phyloP scores from a whole-genome alignment of 1,140 invertebrate species.

The Ericerus pela region DNA sequence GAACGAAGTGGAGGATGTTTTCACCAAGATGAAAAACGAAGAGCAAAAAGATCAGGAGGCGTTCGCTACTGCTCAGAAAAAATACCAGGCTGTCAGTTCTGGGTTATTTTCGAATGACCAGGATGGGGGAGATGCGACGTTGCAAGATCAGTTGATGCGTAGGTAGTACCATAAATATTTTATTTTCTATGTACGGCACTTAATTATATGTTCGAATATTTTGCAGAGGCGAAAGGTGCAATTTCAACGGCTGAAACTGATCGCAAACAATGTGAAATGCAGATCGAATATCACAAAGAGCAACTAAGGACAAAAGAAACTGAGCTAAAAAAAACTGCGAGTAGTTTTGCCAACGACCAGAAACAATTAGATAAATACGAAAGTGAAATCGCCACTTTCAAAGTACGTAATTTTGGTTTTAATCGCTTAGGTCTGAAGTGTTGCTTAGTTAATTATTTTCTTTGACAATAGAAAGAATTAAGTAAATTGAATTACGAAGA shows the following conservation, averaged over 20 bases:
- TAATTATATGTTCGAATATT: slow-evolving; percentile 5
- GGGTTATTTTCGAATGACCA: slow-evolving; percentile 65
- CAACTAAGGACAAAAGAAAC: slow-evolving; percentile 50
- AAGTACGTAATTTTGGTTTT: slow-evolving; percentile 27
- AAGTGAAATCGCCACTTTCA: slow-evolving; percentile 41
- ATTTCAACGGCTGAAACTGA: slow-evolving; percentile 64
- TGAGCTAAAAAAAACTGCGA: slow-evolving; percentile 52
- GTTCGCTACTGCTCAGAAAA: slow-evolving; percentile 55
- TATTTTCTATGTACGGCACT: neutral
- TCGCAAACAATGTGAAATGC: slow-evolving; percentile 61
- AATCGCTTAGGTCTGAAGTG: no score
- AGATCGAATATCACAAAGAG: slow-evolving; percentile 50
- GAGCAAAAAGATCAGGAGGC: slow-evolving; percentile 50
- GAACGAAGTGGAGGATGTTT: slow-evolving; percentile 46
- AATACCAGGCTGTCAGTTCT: slow-evolving; percentile 65
- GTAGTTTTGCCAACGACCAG: slow-evolving; percentile 55
- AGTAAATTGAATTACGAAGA: slow-evolving; percentile 51
- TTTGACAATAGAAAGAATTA: slow-evolving; percentile 34
- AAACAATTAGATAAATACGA: slow-evolving; percentile 43
- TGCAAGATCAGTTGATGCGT: slow-evolving; percentile 81
- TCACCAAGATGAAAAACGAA: slow-evolving; percentile 51
- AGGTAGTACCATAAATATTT: slow-evolving; percentile 19
- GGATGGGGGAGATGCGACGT: slow-evolving; percentile 67
- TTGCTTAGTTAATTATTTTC: slow-evolving; percentile 16
- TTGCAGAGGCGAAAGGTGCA: slow-evolving; percentile 53